phyloP scores from a whole-genome alignment of 2,797 vertebrate genomes.

The Muraenolepis orangiensis region DNA sequence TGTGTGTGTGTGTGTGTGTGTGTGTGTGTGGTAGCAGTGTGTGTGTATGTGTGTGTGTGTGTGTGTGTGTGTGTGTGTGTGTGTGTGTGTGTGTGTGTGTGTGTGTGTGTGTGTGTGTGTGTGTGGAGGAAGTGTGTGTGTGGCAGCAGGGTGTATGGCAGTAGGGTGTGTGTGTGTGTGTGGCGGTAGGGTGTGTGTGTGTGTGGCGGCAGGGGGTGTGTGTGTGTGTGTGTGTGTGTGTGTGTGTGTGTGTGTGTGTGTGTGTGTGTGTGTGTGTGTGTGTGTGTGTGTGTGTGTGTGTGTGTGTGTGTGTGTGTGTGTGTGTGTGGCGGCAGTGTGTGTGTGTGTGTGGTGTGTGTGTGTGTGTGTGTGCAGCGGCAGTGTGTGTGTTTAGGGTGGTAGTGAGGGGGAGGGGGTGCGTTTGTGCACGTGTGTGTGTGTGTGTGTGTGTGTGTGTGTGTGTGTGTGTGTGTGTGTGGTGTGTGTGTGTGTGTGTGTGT shows the following conservation, averaged over 20 bases:
- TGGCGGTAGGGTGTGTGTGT: too few relatives aligned
- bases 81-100: neutral
- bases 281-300: neutral
- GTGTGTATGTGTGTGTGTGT: neutral
- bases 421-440: neutral
- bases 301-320: too few relatives aligned
- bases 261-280: neutral
- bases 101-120: neutral
- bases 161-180: too few relatives aligned
- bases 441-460: neutral
- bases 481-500: neutral
- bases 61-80: neutral
- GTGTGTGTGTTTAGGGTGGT: too few relatives aligned
- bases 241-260: neutral
- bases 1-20: too few relatives aligned
- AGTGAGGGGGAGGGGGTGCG: too few relatives aligned
- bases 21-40: too few relatives aligned
- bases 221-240: neutral
- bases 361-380: neutral
- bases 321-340: too few relatives aligned
- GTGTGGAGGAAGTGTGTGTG: neutral
- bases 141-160: too few relatives aligned
- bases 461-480: neutral
- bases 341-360: neutral
- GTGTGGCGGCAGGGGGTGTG: too few relatives aligned